Evolutionary conservation across 2,888 invertebrate genomes (phyloP).

Genomic region (Andricus curvator): DNA sequence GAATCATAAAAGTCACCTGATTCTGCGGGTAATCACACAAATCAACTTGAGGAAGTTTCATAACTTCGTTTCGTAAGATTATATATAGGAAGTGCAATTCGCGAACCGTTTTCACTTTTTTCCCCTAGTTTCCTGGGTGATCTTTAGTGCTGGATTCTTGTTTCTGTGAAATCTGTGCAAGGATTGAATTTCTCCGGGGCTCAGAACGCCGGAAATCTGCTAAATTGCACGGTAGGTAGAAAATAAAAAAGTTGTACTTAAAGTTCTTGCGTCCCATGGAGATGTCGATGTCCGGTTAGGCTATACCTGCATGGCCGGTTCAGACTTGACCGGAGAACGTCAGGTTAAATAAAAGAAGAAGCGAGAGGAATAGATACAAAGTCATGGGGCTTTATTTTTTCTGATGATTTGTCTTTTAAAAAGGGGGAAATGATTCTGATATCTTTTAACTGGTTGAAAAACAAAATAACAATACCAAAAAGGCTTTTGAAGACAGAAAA

Average conservation of each 20-base stretch:
- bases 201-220: constrained; percentile 25
- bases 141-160: constrained; percentile 37
- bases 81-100: constrained; percentile 39
- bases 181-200: constrained; percentile 9
- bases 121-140: constrained; percentile 1
- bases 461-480: too few species aligned
- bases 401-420: neutral
- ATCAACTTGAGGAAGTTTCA: constrained; percentile 12
- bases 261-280: constrained; percentile 41
- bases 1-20: constrained; percentile 13
- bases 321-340: constrained; percentile 42
- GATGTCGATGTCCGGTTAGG: constrained; percentile 53
- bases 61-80: constrained; percentile 29
- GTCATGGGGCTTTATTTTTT: neutral
- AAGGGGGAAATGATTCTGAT: neutral
- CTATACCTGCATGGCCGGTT: constrained; percentile 54
- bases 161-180: constrained; percentile 35
- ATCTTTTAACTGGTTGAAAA: neutral
- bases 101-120: constrained; percentile 35
- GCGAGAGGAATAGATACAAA: constrained; percentile 12
- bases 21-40: constrained; percentile 5
- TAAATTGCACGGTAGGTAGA: constrained; percentile 37
- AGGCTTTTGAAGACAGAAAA: too few species aligned
- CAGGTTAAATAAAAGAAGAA: constrained; percentile 21
- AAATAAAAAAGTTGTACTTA: constrained; percentile 37